Percentiles rank a stretch among this genome's conserved stretches.
These are phyloP conservation scores for Bugulina stolonifera DNA, from an alignment of 2,888 invertebrate genomes.

Conservation along the genomic window DNA sequence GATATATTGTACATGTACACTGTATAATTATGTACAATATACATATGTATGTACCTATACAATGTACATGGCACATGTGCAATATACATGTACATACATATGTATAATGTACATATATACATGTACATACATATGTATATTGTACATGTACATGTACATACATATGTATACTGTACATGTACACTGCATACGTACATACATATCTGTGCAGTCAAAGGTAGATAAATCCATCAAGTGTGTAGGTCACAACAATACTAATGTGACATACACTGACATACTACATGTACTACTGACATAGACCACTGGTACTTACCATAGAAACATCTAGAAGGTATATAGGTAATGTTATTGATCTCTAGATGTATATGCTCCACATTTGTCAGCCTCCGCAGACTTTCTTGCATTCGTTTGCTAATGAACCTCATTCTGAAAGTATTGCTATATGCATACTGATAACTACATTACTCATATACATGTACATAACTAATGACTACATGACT, in stretches of 20 bases:
- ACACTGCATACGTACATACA: not conserved
- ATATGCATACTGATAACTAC: not conserved
- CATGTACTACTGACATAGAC: too few species aligned
- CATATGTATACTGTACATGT: constrained; percentile 1
- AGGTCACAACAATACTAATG: too few species aligned
- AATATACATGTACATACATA: not conserved
- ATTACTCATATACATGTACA: not conserved
- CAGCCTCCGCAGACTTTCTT: not conserved
- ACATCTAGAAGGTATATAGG: not conserved
- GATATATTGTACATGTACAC: too few species aligned
- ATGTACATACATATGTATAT: not conserved
- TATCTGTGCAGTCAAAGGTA: not conserved
- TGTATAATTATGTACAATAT: too few species aligned
- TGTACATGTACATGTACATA: not conserved
- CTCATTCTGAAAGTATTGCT: not conserved
- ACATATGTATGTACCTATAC: too few species aligned
- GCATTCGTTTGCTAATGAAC: not conserved
- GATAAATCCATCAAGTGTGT: not conserved
- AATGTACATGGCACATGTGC: not conserved
- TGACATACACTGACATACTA: too few species aligned
- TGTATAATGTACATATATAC: not conserved
- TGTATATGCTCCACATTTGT: not conserved
- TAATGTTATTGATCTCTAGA: not conserved
- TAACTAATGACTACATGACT: not conserved
- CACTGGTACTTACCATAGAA: not conserved